Evolutionary conservation across 2,113 vertebrate genomes (phyloP), one percentile per base, ranked within the genome.

Genomic region (Micromys minutus): DNA sequence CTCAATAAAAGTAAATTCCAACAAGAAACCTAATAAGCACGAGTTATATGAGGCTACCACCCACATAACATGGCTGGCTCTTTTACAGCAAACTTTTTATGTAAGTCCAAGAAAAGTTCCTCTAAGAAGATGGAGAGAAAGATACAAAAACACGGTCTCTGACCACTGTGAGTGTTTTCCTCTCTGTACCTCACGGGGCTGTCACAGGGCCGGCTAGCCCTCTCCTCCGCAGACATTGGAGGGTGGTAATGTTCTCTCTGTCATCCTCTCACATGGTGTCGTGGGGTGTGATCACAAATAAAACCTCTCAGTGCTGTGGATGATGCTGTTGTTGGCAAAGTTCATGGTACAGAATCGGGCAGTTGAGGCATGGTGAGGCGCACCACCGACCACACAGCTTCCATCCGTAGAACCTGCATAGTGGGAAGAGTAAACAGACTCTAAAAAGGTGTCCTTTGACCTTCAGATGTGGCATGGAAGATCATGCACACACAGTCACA

Each of bases 161-260:
- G 21, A 9, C 9, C 26, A 24, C 29, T 61, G 0, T 17, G 39
- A 10, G 29, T 15, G 16, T 89, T 36, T 9, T 9, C 12, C 15
- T 17, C 9, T 42, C 6, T 6, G 5, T 17, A 7, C 4, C 36
- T 15, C 36, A 16, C 61, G 26, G 29, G 5, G 31, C 47, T n/a
- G 7, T 36, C 16, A 29, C 4, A 5, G 39, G 74, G 16, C 75
- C 22, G 11, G 63, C 31, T 45, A 65, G 3, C 59, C 29, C 26
- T 26, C 36, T 45, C 65, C 50, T 16, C 7, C 31, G 19, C 47
- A 47, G 31, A 26, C 5, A 4, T 3, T 7, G 5, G 7, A 93
- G n/a, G 7, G 2, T 0, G 26, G 9, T 4, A 10, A 15, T 50
- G 17, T 21, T 74, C 52, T 5, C 15, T 39, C 19, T 72, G 1